A percentile compares a stretch with the other conserved stretches of the same genome.
phyloP scores from a whole-genome alignment of 35 echinoderm and acorn worm genomes.

The Apostichopus californicus region DNA sequence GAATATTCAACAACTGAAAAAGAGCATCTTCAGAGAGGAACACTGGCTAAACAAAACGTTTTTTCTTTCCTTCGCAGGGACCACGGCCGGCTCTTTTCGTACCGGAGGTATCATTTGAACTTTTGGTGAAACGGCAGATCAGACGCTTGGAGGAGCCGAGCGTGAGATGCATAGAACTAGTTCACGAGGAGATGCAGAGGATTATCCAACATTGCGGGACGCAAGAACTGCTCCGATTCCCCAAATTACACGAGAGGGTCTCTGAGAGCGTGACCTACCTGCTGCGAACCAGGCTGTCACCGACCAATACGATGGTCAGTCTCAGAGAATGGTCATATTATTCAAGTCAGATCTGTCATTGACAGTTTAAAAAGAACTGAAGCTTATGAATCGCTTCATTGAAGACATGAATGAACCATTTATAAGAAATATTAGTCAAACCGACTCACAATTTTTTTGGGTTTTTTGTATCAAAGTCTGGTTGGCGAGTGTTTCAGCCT shows the following conservation, averaged over 20 bases:
- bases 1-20: too few relatives aligned
- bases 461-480: too few relatives aligned
- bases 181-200: conserved; percentile 99
- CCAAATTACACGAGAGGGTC: conserved; percentile 87
- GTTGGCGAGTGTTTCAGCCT: too few relatives aligned
- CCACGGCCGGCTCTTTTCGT: conserved; percentile 98
- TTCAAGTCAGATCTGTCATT: too few relatives aligned
- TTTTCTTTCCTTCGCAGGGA: conserved; percentile 57
- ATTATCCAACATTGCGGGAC: conserved; percentile 97
- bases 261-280: conserved; percentile 86
- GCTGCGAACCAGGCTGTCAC: conserved; percentile 71
- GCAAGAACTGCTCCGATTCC: conserved; percentile 90
- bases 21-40: too few relatives aligned
- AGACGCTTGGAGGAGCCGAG: conserved; percentile 92
- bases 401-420: too few relatives aligned
- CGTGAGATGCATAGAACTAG: conserved; percentile 90
- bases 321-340: neutral
- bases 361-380: too few relatives aligned
- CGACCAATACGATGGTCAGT: conserved; percentile 96
- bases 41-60: too few relatives aligned
- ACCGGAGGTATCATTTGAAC: conserved; percentile 97
- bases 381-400: too few relatives aligned
- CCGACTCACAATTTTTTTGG: too few relatives aligned
- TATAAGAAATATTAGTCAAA: too few relatives aligned
- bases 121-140: conserved; percentile 94